These are phyloP conservation scores for Nannoperca obscura DNA, from an alignment of 2,797 vertebrate genomes.

Conservation along the genomic window DNA sequence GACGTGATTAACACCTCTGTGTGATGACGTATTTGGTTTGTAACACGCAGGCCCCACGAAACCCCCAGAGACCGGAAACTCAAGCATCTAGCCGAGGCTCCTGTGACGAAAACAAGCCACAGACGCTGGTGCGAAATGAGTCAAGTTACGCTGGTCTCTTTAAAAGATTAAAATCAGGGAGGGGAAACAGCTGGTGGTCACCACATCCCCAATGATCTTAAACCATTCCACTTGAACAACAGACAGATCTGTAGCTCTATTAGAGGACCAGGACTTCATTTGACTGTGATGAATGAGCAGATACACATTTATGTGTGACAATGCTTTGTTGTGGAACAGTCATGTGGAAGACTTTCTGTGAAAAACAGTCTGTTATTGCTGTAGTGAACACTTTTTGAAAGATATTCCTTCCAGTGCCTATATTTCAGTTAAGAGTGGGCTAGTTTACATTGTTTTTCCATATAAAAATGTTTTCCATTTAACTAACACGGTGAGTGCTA, in stretches of 20 bases:
- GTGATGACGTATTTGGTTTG: constrained; percentile 59
- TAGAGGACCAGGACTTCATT: neutral
- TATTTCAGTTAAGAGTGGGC: neutral
- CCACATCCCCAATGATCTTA: constrained; percentile 57
- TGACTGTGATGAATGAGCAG: neutral
- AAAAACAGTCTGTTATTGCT: constrained; percentile 1
- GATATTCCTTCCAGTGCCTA: neutral
- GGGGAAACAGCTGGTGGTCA: constrained; percentile 67
- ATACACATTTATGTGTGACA: neutral
- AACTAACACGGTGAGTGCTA: neutral
- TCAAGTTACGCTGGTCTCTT: constrained; percentile 54
- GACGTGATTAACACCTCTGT: constrained; percentile 61
- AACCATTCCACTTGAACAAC: constrained; percentile 40
- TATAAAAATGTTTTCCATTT: constrained; percentile 9
- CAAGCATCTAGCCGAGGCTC: constrained; percentile 30
- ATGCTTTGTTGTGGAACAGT: constrained; percentile 5
- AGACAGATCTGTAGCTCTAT: constrained; percentile 23
- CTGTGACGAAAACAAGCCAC: constrained; percentile 73
- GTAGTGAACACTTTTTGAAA: neutral
- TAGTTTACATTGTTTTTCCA: constrained; percentile 34
- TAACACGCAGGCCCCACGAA: constrained; percentile 51
- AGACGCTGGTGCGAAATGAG: constrained; percentile 73
- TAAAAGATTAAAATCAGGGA: constrained; percentile 65
- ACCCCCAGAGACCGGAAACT: constrained; percentile 71
- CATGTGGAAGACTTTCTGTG: constrained; percentile 7